Evolutionary conservation across 2,113 vertebrate genomes (phyloP), one percentile per base, ranked within the genome.

Genomic region (Neofelis nebulosa): DNA sequence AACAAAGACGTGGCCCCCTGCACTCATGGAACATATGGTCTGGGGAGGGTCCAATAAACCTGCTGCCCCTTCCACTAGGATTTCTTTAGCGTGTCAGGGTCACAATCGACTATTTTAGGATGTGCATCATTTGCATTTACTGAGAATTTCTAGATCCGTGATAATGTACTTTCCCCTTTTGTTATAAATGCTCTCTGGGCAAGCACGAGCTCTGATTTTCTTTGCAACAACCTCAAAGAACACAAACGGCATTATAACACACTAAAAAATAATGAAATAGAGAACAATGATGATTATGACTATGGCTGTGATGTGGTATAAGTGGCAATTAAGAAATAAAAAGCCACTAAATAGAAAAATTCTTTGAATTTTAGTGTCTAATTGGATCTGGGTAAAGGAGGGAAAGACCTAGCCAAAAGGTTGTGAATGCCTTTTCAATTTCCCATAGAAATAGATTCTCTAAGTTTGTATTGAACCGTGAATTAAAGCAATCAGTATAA

Each of bases 401-500:
- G 5, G 78, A 86, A 89, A 87, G 7, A 96, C 9, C 7, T 74
- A 79, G 29, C n/a, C 66, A 78, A 76, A 71, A 78, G 15, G 68
- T 38, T 61, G 50, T 90, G 27, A 80, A 92, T 93, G 73, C n/a
- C n/a, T 91, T 97, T 91, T 92, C 52, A 94, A 96, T 61, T 95
- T 52, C 69, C 48, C 31, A 92, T 27, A 76, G 36, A 95, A 96
- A 90, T 16, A 83, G n/a, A 90, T 83, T 63, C 25, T 93, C 41
- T 38, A 23, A 8, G 74, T 97, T 95, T 91, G n/a, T 36, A 85
- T 91, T 94, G 91, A 97, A 79, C 68, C 45, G 97, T 94, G 80
- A 94, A 95, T 96, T 91, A 97, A 98, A 94, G 66, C 84, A 97
- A 89, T 96, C 66, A 83, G 65, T 76, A 96, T 76, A 89, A 93